Base-by-base conservation (phyloP, 2,797 vertebrate genomes). In the Protosalanx chinensis region DNA sequence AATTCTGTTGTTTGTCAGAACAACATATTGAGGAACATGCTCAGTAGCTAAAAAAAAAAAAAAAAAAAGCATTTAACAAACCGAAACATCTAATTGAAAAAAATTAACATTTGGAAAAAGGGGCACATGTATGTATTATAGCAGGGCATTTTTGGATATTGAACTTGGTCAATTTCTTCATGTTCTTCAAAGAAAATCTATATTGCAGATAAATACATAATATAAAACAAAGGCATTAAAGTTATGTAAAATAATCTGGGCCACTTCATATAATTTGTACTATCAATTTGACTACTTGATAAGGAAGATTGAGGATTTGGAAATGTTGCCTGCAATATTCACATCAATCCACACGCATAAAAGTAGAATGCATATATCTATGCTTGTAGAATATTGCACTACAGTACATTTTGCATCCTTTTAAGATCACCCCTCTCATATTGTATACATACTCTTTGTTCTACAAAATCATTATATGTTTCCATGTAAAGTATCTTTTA, bases 71-170 rank as follows among this genome's bases (percentile, higher is more conserved):
- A 65, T 74, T 8, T 67, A 67, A 82, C 30, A 64, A 68, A 60
- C 20, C 32, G n/a, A 73, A 72, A 67, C 80, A 70, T 70, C 23
- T 27, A 27, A 27, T 27, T 27, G 23, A 27, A 29, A 56, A 12
- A 46, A 46, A n/a, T n/a, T n/a, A 10, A 32, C 18, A 64, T 27
- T 71, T 78, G 41, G 90, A 91, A 67, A 67, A 67, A 91, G 88
- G 88, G 90, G 91, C 90, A 92, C 89, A 91, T 90, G 89, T 90
- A 90, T 86, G 73, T 78, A 78, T 84, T 27, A 67, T 67, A 88
- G 77, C 82, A 79, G 87, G 87, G 87, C 87, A 88, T 81, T 78
- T 72, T 82, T 85, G 84, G 56, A 35, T 57, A 63, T 51, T 46
- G 29, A 15, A 69, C 46, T 64, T 41, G 46, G 51, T 61, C 1